Conservation (phyloP, 2,888 invertebrate genomes). For the Chaitophorus viminalis region DNA sequence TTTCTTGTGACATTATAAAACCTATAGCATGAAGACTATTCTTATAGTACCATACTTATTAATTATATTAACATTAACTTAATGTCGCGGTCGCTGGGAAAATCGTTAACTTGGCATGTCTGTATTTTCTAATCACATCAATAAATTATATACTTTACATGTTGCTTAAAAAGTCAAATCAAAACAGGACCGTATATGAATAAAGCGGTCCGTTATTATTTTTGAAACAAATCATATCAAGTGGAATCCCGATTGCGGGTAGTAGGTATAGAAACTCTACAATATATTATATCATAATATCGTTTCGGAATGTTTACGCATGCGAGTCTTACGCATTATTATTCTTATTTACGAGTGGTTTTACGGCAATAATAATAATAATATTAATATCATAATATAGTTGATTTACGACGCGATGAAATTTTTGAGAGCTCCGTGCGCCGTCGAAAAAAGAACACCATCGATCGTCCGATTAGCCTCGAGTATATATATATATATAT, state of each 20-base stretch:
- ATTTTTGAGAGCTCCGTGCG: background rate
- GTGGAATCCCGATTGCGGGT: background rate
- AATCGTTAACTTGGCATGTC: too few species aligned
- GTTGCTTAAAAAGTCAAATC: background rate
- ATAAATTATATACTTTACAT: too few species aligned
- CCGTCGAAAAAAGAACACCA: background rate
- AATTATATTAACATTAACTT: background rate
- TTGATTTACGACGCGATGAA: background rate
- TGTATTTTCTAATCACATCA: too few species aligned
- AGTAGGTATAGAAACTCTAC: background rate
- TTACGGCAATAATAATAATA: background rate
- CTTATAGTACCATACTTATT: background rate
- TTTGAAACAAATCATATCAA: background rate
- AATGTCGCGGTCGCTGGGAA: too few species aligned
- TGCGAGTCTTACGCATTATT: background rate
- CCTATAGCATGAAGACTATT: background rate
- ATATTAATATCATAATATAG: background rate
- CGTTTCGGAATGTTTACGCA: background rate
- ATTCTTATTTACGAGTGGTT: conserved; percentile 8
- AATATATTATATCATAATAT: background rate
- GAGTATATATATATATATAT: background rate
- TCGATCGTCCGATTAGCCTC: background rate
- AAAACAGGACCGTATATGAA: background rate
- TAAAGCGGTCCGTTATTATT: background rate
- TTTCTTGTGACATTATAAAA: background rate